These are phyloP conservation scores for Garra rufa DNA, from an alignment of 2,113 vertebrate species.

Conservation along the genomic window DNA sequence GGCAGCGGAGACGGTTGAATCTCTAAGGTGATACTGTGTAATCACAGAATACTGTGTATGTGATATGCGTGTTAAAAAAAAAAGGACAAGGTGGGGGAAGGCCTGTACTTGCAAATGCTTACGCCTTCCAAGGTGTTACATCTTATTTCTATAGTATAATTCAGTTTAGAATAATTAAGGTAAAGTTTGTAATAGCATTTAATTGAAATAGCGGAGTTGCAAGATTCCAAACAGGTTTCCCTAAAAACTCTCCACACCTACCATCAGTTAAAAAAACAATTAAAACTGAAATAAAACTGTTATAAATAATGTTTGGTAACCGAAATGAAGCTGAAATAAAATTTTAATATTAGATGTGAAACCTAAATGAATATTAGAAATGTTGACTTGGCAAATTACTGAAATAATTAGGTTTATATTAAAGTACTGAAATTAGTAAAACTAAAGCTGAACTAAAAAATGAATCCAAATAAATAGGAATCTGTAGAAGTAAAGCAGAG, in stretches of 20 bases:
- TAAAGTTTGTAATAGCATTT: not conserved
- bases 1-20: not conserved
- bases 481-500: no score
- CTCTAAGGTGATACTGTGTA: constrained; percentile 8
- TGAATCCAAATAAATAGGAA: not conserved
- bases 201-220: not conserved
- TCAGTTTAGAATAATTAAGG: not conserved
- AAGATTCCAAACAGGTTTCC: not conserved
- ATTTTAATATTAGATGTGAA: not conserved
- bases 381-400: not conserved
- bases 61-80: not conserved
- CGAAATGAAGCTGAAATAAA: no score
- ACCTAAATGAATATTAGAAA: not conserved
- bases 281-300: no score
- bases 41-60: constrained; percentile 24
- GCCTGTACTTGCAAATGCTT: not conserved
- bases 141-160: not conserved
- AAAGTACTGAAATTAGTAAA: not conserved
- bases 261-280: not conserved
- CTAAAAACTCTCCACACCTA: not conserved
- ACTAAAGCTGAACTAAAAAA: not conserved
- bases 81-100: not conserved
- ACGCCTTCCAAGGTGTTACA: not conserved
- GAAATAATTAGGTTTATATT: not conserved
- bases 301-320: no score